Conservation (phyloP, 2,113 vertebrate genomes). For the Solenodon paradoxus region DNA sequence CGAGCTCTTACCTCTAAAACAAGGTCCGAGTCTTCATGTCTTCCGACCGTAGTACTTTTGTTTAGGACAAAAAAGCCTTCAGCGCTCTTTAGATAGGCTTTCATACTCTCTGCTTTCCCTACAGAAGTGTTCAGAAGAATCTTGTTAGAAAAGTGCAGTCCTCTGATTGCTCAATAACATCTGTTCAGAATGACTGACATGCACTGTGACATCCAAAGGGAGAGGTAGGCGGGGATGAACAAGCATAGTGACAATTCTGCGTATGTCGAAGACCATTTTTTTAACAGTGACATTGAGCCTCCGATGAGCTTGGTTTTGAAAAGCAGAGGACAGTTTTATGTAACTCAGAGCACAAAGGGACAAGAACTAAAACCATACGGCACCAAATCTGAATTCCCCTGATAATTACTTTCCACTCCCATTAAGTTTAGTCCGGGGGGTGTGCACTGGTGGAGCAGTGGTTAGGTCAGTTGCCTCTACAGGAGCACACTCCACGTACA, state of each 20-base stretch:
- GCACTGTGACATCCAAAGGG: rapidly evolving
- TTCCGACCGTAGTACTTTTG: conserved; percentile 81
- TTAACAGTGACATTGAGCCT: not conserved
- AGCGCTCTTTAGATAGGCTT: conserved; percentile 81
- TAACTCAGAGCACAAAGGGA: not conserved
- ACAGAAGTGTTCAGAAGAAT: not conserved
- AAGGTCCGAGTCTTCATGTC: conserved; percentile 80
- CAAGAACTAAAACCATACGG: not conserved
- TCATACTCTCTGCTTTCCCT: conserved; percentile 69
- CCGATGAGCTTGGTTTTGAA: not conserved
- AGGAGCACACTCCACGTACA: no score
- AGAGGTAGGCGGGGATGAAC: not conserved
- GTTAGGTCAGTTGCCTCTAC: no score
- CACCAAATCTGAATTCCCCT: not conserved
- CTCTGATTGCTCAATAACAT: not conserved
- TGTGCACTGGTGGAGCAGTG: no score
- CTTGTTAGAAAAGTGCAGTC: not conserved
- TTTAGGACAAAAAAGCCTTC: conserved; percentile 83
- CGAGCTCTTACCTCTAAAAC: conserved; percentile 82
- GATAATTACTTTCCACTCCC: not conserved
- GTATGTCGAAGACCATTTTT: not conserved
- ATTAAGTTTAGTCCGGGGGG: no score
- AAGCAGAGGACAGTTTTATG: not conserved
- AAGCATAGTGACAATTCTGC: not conserved
- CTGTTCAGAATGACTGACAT: not conserved